Base-by-base conservation (phyloP, 2,113 vertebrate species). In the Coracopsis vasa region DNA sequence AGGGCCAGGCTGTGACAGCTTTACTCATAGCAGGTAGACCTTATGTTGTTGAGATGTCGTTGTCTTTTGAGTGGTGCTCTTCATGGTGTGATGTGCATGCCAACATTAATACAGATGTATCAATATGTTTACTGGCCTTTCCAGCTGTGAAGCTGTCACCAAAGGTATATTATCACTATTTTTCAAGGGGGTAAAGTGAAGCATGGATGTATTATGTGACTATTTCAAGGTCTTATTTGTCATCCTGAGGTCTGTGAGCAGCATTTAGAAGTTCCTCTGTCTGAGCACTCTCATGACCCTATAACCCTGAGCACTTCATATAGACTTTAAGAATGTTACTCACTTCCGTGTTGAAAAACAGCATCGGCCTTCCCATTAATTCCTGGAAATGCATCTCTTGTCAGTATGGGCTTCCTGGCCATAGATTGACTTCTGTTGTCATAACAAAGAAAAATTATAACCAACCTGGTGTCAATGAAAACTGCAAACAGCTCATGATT, bases 311-410 rank as follows among this genome's bases (percentile, higher is more conserved):
- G 11, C 3, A 47, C 45, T 91, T 87, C 2, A 23, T 27, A 25
- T 0, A 44, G 44, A 33, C n/a, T 87, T 92, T 67, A 33, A 56
- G 35, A 90, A 37, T 1, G 4, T 15, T 60, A 86, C 82, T 94
- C 95, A 98, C 98, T 98, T 37, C 97, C 71, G 23, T 97, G 92
- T 95, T 98, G 98, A 75, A 91, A 95, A 58, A 54, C 98, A 67
- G 98, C 98, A 69, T 99, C 97, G 0, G 98, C 82, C 62, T 98
- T 98, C 3, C 98, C 98, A 33, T 93, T 95, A 78, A 99, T 98
- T 86, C 98, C 98, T 42, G 98, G 98, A 74, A 99, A 98, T 80
- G 91, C 90, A 7, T 94, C 60, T 94, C 96, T 97, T 66, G 97
- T 96, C 21, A 90, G 62, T 71, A 87, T 94, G 33, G 98, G 95